Evolutionary conservation across 2,888 invertebrate genomes (phyloP), one percentile per base, ranked within the genome.

Genomic region (Cantharis rufa): DNA sequence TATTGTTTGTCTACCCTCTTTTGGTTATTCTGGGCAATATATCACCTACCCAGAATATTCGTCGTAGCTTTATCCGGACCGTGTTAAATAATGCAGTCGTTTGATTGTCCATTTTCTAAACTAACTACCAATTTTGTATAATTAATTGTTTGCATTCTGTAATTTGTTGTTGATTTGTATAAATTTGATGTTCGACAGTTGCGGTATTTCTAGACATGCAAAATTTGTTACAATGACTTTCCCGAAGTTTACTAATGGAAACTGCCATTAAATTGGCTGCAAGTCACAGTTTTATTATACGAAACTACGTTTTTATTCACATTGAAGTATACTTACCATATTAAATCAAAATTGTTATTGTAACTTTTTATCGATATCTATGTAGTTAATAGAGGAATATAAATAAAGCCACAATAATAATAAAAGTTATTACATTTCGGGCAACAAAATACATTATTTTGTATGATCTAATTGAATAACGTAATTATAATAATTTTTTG

Each of bases 1-100:
- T 76, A 72, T 72, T 75, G 71, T 69, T 76, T 68, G 72, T 62
- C 48, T 75, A 75, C 71, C 62, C 75, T 75, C 75, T 70, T 71
- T 68, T 28, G 62, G 61, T 71, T 48, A 62, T 70, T 62, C 70
- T 18, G 62, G 27, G 16, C 24, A 71, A 75, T 75, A 75, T 75
- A 75, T 75, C 71, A 71, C 66, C 15, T 10, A 71, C 70, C 66
- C 66, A 27, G 64, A 63, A 32, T 75, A 70, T 71, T 64, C 74
- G 74, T 74, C 61, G 21, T 70, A 27, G 24, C 64, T 64, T 69
- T 27, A 32, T 16, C 64, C 62, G 61, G 63, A 76, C 69, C 69
- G 32, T 21, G 27, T 48, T 76, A 76, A 62, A 76, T 72, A 69
- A 71, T 76, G 72, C 66, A 28, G 68, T 75, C 75, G 68, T 71